Base-by-base conservation (phyloP, 1,140 invertebrate genomes). In the Chionoecetes opilio region DNA sequence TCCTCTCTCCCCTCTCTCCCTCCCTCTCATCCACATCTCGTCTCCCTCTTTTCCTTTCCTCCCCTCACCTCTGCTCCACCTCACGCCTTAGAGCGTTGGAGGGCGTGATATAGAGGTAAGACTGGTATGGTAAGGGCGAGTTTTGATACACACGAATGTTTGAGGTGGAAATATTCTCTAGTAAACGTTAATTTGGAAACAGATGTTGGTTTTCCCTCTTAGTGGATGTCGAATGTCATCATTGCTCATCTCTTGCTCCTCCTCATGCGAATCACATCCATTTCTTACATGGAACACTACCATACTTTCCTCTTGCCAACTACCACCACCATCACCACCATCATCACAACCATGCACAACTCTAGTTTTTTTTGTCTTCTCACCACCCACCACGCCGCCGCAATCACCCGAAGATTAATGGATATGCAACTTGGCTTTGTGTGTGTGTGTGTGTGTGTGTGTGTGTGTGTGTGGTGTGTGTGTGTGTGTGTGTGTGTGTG, bases 401-500 rank as follows among this genome's bases (percentile, higher is more conserved):
- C 41, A 46, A 11, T 1, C 63, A n/a, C 63, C 0, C n/a, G n/a
- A n/a, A n/a, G 26, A 75, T n/a, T n/a, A 21, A 75, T 75, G 63
- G 21, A 75, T 6, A 75, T 75, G 63, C 8, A 21, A 75, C n/a
- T 75, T n/a, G 9, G 21, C n/a, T 75, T 75, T n/a, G 46, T 75
- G 63, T 75, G 63, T 75, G 63, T 75, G n/a, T 75, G 63, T 75
- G 63, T 75, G 63, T 75, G 63, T 75, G 63, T 26, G 63, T 26
- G 63, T 26, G 63, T 75, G 63, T 26, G 63, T 26, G 63, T 26
- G 63, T 26, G 21, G 63, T 26, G 63, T 26, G 63, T 75, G 21
- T 75, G 63, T 53, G 46, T 75, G 63, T 75, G 63, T 75, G 63
- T 75, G n/a, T 75, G 63, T 75, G 63, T 75, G 63, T 75, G 63